Percentiles rank a stretch among this genome's conserved stretches.
Conservation (phyloP, 1,140 invertebrate species). For the Rhizoglyphus robini region DNA sequence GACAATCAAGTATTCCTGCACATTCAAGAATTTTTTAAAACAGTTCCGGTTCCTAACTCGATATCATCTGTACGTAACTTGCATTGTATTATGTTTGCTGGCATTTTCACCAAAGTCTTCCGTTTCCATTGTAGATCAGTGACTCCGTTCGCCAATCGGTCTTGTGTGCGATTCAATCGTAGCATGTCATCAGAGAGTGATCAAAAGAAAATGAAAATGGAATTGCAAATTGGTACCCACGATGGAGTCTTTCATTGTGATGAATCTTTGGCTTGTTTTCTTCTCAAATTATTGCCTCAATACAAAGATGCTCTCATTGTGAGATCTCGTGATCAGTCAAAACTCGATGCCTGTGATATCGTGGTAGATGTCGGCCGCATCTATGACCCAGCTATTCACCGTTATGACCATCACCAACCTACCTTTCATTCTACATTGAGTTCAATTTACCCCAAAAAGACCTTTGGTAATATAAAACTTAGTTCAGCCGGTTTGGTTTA, state of each 20-base stretch:
- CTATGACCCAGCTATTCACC: constrained; percentile 50
- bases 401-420: constrained; percentile 92
- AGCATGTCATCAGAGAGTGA: too few species aligned
- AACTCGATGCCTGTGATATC: constrained; percentile 72
- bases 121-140: too few species aligned
- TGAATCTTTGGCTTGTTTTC: constrained; percentile 79
- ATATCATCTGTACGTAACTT: too few species aligned
- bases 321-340: constrained; percentile 45
- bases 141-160: too few species aligned
- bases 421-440: constrained; percentile 44
- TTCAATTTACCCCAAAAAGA: constrained; percentile 41
- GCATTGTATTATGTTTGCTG: too few species aligned
- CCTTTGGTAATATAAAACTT: constrained; percentile 49
- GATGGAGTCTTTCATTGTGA: constrained; percentile 79
- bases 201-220: too few species aligned
- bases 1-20: too few species aligned
- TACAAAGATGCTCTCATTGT: constrained; percentile 70
- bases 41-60: too few species aligned
- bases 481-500: constrained; percentile 93
- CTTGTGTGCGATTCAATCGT: too few species aligned
- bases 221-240: constrained; percentile 49
- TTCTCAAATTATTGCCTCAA: constrained; percentile 65
- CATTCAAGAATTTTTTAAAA: too few species aligned
- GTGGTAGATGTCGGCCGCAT: constrained; percentile 90
- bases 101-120: too few species aligned